These are phyloP conservation scores for Invenusta paracnida DNA, from an alignment of 2,888 invertebrate species.

Conservation along the genomic window DNA sequence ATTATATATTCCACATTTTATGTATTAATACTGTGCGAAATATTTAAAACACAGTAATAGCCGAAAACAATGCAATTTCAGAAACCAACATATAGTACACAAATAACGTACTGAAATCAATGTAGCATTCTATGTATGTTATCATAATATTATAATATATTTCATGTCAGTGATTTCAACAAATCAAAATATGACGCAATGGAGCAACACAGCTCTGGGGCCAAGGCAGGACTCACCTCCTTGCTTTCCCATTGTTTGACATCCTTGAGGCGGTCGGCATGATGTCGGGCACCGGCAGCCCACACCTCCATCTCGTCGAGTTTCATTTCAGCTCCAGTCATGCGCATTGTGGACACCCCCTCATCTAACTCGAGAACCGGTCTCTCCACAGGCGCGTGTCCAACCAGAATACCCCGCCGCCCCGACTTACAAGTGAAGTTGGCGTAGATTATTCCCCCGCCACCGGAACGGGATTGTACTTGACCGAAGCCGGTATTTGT, in stretches of 20 bases:
- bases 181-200: no score
- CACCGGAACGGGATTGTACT: not conserved
- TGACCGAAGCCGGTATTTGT: no score
- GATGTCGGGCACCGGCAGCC: slow-evolving; percentile 30
- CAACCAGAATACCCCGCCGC: slow-evolving; percentile 33
- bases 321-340: not conserved
- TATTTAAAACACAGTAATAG: no score
- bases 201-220: no score
- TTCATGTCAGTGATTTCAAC: no score
- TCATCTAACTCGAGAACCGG: slow-evolving; percentile 33
- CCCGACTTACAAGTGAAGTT: slow-evolving; percentile 34
- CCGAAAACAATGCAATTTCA: no score
- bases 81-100: no score
- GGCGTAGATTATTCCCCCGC: slow-evolving; percentile 26
- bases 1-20: no score
- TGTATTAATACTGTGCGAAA: no score
- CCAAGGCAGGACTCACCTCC: not conserved
- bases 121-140: no score
- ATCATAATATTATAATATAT: no score
- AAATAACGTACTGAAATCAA: no score
- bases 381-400: slow-evolving; percentile 28
- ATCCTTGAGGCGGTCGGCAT: not conserved
- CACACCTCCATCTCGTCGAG: slow-evolving; percentile 28
- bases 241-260: slow-evolving; percentile 28
- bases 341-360: slow-evolving; percentile 6